Evolutionary conservation across 2,888 invertebrate genomes (phyloP), one percentile per base, ranked within the genome.

Genomic region (Buathra laborator): DNA sequence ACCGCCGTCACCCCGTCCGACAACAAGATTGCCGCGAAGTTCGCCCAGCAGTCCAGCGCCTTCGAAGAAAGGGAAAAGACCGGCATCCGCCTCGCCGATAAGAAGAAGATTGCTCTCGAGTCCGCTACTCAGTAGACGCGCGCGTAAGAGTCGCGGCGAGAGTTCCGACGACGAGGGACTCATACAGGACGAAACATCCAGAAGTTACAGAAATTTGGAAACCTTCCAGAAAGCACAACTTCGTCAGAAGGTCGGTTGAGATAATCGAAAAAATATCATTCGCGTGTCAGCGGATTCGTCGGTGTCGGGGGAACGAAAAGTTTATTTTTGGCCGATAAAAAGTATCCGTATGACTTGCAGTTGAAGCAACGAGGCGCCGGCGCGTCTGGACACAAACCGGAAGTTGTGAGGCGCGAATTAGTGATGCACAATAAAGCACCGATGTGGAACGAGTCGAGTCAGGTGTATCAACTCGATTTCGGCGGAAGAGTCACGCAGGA

Each of bases 401-500:
- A 93, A 67, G 86, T 88, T 7, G 88, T 89, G 29, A 91, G 91
- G 24, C 95, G 96, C 86, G 98, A 99, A 94, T 97, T 99, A 91
- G 96, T 98, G 67, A 98, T 99, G 98, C 98, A 99, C 94, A 99
- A 99, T 94, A 99, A 99, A 94, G 97, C 97, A 9, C 99, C 99
- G 14, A 97, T 99, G 96, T 99, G 99, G 99, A 99, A 99, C 94
- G 99, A 99, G 94, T 98, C 98, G 94, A 99, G 98, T 93, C 99
- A 99, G 94, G 99, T 99, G 14, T 99, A 99, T 94, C 99, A 99
- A 93, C 95, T 99, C 64, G 99, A 99, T 95, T 99, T 99, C 94
- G 99, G 99, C 4, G 99, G 99, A 12, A 95, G 99, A 88, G 99
- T 99, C 83, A 99, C 99, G 3, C 99, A 99, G 94, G 99, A 99